Base-by-base conservation (phyloP, 1,140 invertebrate species). In the Globodera rostochiensis region DNA sequence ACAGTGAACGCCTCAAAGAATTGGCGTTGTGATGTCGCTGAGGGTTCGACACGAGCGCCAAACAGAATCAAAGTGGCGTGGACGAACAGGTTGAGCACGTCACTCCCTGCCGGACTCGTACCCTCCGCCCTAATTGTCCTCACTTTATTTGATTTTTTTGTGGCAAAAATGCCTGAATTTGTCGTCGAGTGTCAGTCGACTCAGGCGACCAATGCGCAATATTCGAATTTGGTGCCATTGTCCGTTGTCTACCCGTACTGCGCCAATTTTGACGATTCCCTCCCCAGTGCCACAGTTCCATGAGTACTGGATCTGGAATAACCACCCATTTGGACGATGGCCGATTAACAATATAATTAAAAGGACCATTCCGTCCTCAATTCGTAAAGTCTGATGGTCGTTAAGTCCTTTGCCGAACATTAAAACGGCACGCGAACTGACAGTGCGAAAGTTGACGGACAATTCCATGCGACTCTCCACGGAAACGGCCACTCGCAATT, bases 211-310 rank as follows among this genome's bases (percentile, higher is more conserved):
- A 64, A 94, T 93, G 47, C 96, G 91, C 90, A 96, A 94, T 71
- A 97, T 90, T 49, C 93, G 92, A 64, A 96, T 93, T 85, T 94
- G 93, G 91, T 98, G 96, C 96, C 96, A 97, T 82, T 93, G 92
- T 1, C 95, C 95, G 90, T 97, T 95, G 60, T 94, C 94, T 49
- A 96, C 92, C 84, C 93, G 92, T 1, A 93, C 90, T 67, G 93
- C 93, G 3, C 93, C 93, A 4, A 96, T 93, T 67, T 93, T 91
- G 2, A 95, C 93, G 9, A 94, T 87, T n/a, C 94, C 95, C 90
- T 95, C 94, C n/a, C 95, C 95, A 85, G 94, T 94, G 6, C 95
- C 95, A 78, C 96, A 92, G 89, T 97, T 94, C 91, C 96, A 95
- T 82, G 94, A 92, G 88, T 95, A 97, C 87, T 95, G 94, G 5